Evolutionary conservation across 2,113 vertebrate genomes (phyloP), one percentile per base, ranked within the genome.

Genomic region (Smithornis capensis): DNA sequence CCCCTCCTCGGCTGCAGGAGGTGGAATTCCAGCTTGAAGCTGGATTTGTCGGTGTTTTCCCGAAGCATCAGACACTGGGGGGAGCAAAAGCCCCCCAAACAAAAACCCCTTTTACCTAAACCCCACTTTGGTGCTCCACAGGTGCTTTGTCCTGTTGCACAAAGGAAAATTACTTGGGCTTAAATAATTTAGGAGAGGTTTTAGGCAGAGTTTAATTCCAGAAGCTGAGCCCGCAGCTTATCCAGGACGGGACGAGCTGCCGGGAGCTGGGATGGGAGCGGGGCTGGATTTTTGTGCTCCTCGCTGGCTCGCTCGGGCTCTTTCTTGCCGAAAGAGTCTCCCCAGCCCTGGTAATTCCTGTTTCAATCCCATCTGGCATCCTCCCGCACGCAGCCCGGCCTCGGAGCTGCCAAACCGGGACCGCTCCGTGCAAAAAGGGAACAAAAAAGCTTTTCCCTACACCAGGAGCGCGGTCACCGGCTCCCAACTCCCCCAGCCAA

Each of bases 41-140:
- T 1, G 65, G 62, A 24, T 60, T 29, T 10, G 8, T 7, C 14
- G 29, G 28, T 8, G 11, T 22, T 76, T 69, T 42, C 28, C 31
- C 18, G 13, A 7, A 68, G 68, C 31, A 52, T 56, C 31, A 2
- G 53, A n/a, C 2, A 18, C 14, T 0, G 7, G 10, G 28, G 23
- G 11, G 18, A 19, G 12, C 7, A 29, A 11, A 10, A 6, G 5
- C 9, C 8, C 4, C 19, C 21, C 2, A 3, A 2, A 57, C 18
- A 11, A 25, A 60, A 53, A 16, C 40, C 8, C 18, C 6, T 65
- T 64, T 25, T 12, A 17, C 10, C 9, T 7, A 5, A 38, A 18
- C 10, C 17, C 45, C 44, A 31, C 16, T 75, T 68, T 10, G 6
- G 33, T 10, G 14, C 21, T 38, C 55, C 45, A 10, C 62, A 19